Evolutionary conservation across 2,113 vertebrate species (phyloP).

Genomic region (Pogona vitticeps): DNA sequence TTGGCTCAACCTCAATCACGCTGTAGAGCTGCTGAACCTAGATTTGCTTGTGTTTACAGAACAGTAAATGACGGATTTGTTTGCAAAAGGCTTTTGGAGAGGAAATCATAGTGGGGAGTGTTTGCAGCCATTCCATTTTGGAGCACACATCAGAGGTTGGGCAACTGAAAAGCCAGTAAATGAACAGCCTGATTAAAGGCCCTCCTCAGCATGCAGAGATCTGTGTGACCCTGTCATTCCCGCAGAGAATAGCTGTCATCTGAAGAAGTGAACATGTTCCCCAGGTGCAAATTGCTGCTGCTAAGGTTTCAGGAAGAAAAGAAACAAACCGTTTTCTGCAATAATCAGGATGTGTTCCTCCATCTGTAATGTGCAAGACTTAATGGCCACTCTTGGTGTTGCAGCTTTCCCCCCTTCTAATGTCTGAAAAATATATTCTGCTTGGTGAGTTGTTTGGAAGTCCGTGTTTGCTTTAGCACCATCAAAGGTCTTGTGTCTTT

Average conservation of each 20-base stretch:
- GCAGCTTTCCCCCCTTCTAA: no score
- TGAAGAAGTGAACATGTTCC: conserved; percentile 15
- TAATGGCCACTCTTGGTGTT: not conserved
- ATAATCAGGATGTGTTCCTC: not conserved
- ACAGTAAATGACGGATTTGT: conserved; percentile 47
- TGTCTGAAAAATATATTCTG: not conserved
- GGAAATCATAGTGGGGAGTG: conserved; percentile 31
- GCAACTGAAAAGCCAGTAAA: conserved; percentile 15
- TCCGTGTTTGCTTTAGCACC: not conserved
- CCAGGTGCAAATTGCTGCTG: not conserved
- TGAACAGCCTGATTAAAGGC: conserved; percentile 26
- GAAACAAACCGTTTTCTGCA: not conserved
- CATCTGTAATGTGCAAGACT: not conserved
- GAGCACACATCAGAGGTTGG: conserved; percentile 4
- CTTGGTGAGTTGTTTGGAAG: not conserved
- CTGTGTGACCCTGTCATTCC: not conserved
- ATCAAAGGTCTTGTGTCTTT: not conserved
- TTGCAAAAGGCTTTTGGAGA: conserved; percentile 54
- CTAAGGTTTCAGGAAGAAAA: not conserved
- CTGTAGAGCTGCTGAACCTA: conserved; percentile 29
- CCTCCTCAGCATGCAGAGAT: conserved; percentile 31
- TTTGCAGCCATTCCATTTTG: conserved; percentile 38
- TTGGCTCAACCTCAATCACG: not conserved
- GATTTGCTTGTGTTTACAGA: conserved; percentile 42
- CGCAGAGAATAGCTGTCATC: conserved; percentile 16